Percentiles rank a stretch among this genome's conserved stretches.
phyloP scores from a whole-genome alignment of 2,113 vertebrate genomes.

The Plestiodon gilberti region DNA sequence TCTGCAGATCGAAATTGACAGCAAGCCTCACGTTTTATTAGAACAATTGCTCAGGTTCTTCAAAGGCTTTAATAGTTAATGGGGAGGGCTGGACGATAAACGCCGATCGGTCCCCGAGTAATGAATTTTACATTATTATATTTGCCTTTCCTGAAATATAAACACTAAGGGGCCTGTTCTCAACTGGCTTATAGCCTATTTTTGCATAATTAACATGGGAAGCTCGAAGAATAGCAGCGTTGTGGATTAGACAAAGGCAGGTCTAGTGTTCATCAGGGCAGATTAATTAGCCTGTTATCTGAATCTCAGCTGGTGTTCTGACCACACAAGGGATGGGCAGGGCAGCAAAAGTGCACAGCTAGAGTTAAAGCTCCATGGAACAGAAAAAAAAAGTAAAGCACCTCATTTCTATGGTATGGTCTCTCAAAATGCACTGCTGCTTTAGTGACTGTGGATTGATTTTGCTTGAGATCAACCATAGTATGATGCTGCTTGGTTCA shows the following conservation, averaged over 20 bases:
- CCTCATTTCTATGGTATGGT: neutral
- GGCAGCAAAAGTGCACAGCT: conserved; percentile 29
- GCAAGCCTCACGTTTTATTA: conserved; percentile 7
- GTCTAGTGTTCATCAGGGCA: conserved; percentile 50
- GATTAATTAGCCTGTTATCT: conserved; percentile 62
- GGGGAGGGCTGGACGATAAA: conserved; percentile 30
- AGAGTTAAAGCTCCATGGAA: neutral
- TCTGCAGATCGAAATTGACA: conserved; percentile 24
- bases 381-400: neutral
- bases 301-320: conserved; percentile 26
- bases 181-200: conserved; percentile 61
- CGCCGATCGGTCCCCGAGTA: conserved; percentile 54
- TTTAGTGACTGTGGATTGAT: no score
- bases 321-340: conserved; percentile 27
- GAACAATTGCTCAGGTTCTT: conserved; percentile 17
- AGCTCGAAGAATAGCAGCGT: conserved; percentile 53
- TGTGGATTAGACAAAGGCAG: conserved; percentile 49
- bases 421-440: neutral
- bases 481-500: no score
- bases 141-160: conserved; percentile 70
- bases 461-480: no score
- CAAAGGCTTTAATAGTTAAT: conserved; percentile 56
- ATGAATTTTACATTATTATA: conserved; percentile 67
- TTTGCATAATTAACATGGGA: conserved; percentile 69
- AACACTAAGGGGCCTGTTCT: conserved; percentile 62